These are phyloP conservation scores for Carettochelys insculpta DNA, from an alignment of 2,113 vertebrate species.

Conservation along the genomic window DNA sequence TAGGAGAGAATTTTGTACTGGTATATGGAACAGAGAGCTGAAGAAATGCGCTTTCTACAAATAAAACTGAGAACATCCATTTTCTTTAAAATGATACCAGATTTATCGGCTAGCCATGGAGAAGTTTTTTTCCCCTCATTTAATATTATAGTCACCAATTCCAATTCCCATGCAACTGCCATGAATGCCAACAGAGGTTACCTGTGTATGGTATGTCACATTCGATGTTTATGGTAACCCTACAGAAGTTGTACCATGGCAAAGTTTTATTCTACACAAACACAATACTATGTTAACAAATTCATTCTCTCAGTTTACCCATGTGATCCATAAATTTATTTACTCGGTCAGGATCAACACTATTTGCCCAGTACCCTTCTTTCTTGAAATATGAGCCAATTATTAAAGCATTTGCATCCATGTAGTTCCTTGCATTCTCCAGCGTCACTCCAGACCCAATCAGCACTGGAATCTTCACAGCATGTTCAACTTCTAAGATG, in stretches of 20 bases:
- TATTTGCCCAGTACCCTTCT: constrained; percentile 82
- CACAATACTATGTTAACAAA: background rate
- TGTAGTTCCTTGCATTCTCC: constrained; percentile 78
- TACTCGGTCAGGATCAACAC: constrained; percentile 76
- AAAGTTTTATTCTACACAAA: background rate
- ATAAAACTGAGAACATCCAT: background rate
- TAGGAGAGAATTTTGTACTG: background rate
- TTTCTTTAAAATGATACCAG: background rate
- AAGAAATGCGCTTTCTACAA: background rate
- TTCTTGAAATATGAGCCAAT: constrained; percentile 88
- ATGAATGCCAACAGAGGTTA: background rate
- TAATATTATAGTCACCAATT: background rate
- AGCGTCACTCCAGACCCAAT: constrained; percentile 87
- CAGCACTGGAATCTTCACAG: constrained; percentile 80
- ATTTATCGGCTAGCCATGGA: background rate
- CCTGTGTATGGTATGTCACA: background rate
- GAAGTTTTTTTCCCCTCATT: background rate
- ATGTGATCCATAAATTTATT: constrained; percentile 83
- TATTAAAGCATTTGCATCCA: constrained; percentile 78
- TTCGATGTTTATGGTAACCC: background rate
- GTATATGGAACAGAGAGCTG: background rate
- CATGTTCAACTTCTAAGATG: constrained; percentile 75
- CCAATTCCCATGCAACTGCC: background rate
- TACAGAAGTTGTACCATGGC: background rate
- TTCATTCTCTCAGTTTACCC: constrained; percentile 70